phyloP scores from a whole-genome alignment of 2,888 invertebrate genomes.

The Sympetrum striolatum region DNA sequence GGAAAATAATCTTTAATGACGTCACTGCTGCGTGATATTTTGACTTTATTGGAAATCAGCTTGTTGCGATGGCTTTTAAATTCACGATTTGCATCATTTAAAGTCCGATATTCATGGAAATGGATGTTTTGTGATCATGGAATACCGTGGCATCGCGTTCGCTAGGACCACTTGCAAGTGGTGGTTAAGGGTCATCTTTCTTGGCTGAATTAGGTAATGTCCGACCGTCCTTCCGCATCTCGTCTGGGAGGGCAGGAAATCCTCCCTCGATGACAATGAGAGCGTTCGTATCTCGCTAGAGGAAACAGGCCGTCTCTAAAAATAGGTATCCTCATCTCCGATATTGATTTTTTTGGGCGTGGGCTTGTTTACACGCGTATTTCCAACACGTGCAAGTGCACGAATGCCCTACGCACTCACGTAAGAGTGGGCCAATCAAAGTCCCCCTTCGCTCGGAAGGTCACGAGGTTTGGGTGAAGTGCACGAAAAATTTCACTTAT shows the following conservation, averaged over 20 bases:
- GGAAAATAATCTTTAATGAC: too few species aligned
- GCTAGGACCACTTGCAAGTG: too few species aligned
- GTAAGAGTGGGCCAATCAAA: neutral
- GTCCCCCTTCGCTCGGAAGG: neutral
- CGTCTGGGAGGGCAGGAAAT: neutral
- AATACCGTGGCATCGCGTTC: too few species aligned
- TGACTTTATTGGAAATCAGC: too few species aligned
- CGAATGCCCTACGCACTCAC: too few species aligned
- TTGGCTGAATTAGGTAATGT: too few species aligned
- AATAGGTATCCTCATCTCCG: neutral
- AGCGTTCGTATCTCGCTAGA: neutral
- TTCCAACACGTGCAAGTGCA: neutral
- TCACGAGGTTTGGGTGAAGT: neutral
- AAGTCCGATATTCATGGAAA: too few species aligned
- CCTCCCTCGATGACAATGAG: neutral
- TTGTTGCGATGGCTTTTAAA: too few species aligned
- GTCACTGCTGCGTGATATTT: too few species aligned
- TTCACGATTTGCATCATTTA: too few species aligned
- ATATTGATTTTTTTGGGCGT: neutral
- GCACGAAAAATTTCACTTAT: neutral
- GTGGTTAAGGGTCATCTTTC: too few species aligned
- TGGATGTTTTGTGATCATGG: too few species aligned
- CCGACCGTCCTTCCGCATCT: neutral
- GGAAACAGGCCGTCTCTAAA: neutral
- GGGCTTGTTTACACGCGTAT: neutral